Evolutionary conservation across 2,113 vertebrate species (phyloP).

Genomic region (Gila orcuttii): DNA sequence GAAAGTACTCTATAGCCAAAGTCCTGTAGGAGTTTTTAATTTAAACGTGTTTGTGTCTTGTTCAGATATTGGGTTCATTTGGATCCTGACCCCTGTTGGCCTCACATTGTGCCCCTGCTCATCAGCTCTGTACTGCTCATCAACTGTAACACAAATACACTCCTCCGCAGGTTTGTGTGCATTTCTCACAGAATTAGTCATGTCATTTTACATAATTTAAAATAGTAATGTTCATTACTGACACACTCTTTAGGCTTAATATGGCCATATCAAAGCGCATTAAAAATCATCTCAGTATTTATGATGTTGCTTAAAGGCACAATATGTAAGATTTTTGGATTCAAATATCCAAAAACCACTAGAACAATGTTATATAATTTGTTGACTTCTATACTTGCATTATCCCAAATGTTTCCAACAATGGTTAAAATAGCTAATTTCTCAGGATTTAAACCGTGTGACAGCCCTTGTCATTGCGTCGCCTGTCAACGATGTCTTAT

Average conservation of each 20-base stretch:
- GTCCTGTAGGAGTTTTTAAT: neutral
- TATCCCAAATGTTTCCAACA: no score
- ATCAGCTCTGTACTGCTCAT: slow-evolving; percentile 83
- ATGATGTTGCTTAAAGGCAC: neutral
- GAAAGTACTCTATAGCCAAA: neutral
- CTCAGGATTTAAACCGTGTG: no score
- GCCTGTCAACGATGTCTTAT: no score
- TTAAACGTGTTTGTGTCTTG: slow-evolving; percentile 8
- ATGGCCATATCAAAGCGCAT: neutral
- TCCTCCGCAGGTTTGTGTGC: slow-evolving; percentile 44
- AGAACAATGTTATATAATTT: no score
- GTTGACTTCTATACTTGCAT: no score
- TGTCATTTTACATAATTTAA: neutral
- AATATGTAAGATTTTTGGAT: no score
- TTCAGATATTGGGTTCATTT: slow-evolving; percentile 83
- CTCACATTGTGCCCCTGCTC: slow-evolving; percentile 79
- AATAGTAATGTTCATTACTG: neutral
- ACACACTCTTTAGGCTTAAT: neutral
- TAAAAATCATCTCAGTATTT: neutral
- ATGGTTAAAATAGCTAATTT: no score
- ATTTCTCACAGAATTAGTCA: neutral
- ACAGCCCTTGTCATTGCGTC: no score
- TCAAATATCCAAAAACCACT: no score
- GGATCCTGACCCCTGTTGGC: slow-evolving; percentile 90
- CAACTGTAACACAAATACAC: slow-evolving; percentile 77